Percentiles rank a stretch among this genome's conserved stretches.
These are phyloP conservation scores for Choloepus didactylus DNA, from an alignment of 2,797 vertebrate species.

Conservation along the genomic window DNA sequence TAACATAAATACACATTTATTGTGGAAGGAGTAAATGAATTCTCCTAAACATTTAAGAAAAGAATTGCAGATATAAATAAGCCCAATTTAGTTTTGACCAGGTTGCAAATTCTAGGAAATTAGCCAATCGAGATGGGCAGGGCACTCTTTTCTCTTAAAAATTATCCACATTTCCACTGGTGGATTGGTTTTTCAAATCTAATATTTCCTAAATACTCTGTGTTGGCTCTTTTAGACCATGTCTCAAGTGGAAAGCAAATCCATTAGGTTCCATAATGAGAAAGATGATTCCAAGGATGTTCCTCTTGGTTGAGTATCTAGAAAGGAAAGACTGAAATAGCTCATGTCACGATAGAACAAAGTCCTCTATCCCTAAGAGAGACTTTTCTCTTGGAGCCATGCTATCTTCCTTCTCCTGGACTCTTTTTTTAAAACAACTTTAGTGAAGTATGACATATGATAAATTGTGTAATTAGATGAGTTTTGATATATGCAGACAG, in stretches of 20 bases:
- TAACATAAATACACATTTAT: neutral
- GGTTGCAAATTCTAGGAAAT: neutral
- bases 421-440: neutral
- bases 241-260: constrained; percentile 1
- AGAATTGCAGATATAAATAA: constrained; percentile 4
- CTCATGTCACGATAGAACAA: neutral
- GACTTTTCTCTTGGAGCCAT: neutral
- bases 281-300: neutral
- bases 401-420: neutral
- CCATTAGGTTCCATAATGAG: neutral
- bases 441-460: neutral
- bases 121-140: neutral
- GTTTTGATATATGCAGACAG: neutral
- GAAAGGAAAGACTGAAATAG: neutral
- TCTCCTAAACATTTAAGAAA: constrained; percentile 35
- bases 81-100: neutral
- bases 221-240: neutral
- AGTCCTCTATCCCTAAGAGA: neutral
- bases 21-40: neutral
- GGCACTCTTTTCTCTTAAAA: constrained; percentile 5
- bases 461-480: neutral
- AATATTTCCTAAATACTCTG: neutral
- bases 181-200: neutral
- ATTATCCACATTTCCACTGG: neutral
- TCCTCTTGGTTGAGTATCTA: neutral